These are phyloP conservation scores for Spisula subtruncata DNA, from an alignment of 2,888 invertebrate genomes.

Conservation along the genomic window DNA sequence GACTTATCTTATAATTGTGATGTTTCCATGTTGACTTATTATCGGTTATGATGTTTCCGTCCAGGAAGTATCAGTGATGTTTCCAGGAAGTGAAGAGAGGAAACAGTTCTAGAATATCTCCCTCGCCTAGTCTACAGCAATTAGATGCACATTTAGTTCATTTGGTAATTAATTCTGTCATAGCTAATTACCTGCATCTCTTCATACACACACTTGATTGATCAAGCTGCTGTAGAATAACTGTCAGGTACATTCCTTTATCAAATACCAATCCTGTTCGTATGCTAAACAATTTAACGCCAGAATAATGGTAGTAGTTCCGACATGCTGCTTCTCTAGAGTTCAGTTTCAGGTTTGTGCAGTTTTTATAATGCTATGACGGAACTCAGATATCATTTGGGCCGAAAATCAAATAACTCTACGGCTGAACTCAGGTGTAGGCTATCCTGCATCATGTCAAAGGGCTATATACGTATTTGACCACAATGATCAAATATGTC, in stretches of 20 bases:
- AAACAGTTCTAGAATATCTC: not conserved
- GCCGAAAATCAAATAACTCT: too few species aligned
- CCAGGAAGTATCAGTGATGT: not conserved
- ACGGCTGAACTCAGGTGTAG: too few species aligned
- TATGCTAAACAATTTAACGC: not conserved
- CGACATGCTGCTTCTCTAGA: too few species aligned
- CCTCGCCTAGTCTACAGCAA: not conserved
- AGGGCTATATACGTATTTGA: too few species aligned
- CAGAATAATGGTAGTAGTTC: not conserved
- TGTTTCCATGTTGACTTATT: too few species aligned
- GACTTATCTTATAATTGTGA: not conserved
- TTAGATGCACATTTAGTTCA: not conserved
- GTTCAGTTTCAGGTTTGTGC: too few species aligned
- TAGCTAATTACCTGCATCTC: not conserved
- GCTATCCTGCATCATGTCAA: too few species aligned
- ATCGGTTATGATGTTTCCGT: conserved; percentile 27
- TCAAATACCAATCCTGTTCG: not conserved
- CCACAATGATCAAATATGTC: too few species aligned
- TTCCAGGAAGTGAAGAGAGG: not conserved
- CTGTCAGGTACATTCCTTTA: not conserved
- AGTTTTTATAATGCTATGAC: too few species aligned
- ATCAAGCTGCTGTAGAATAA: not conserved
- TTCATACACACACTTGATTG: not conserved
- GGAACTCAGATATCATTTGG: too few species aligned
- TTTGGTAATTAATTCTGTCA: not conserved